phyloP scores from a whole-genome alignment of 2,113 vertebrate genomes.

The Nyctereutes procyonoides region DNA sequence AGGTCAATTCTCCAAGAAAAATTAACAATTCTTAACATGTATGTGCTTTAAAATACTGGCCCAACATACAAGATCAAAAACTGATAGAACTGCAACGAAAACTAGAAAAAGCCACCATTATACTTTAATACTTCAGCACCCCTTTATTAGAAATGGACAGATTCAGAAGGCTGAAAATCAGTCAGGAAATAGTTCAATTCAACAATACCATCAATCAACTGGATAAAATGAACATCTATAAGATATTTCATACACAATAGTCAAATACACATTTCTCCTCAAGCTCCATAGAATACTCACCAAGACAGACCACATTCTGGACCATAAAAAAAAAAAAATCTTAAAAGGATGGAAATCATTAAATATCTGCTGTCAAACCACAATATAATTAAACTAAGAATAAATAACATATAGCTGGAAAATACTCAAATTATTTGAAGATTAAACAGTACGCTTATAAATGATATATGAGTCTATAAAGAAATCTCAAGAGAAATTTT shows the following conservation, averaged over 20 bases:
- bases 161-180: neutral
- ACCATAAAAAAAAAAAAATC: neutral
- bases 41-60: neutral
- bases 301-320: neutral
- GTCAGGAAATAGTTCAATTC: neutral
- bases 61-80: neutral
- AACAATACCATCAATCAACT: neutral
- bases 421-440: neutral
- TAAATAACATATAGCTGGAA: neutral
- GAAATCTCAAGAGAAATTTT: neutral
- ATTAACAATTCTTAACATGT: neutral
- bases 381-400: neutral
- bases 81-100: neutral
- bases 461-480: neutral
- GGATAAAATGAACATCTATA: neutral
- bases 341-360: neutral
- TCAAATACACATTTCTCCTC: neutral
- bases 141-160: neutral
- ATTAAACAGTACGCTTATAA: neutral
- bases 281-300: neutral
- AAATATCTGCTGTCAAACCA: neutral
- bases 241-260: neutral
- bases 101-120: neutral
- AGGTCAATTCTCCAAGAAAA: neutral
- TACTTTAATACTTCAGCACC: neutral